Evolutionary conservation across 35 echinoderm and acorn worm species (phyloP).

Genomic region (Amphiura filiformis): DNA sequence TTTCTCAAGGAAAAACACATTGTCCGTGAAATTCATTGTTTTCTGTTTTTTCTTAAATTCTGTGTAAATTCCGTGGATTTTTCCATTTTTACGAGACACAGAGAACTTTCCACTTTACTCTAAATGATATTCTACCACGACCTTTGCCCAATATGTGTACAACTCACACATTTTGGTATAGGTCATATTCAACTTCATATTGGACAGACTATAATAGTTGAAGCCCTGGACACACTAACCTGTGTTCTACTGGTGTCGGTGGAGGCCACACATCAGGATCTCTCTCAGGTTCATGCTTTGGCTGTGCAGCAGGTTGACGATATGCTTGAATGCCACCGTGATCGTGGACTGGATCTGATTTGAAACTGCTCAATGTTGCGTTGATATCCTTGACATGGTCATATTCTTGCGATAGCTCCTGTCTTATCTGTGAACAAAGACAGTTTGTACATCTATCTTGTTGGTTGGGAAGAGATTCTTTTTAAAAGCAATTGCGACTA

Average conservation of each 20-base stretch:
- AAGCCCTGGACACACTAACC: too few species aligned
- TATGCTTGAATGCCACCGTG: constrained; percentile 13
- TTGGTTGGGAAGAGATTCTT: constrained; percentile 80
- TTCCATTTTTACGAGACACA: too few species aligned
- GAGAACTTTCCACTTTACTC: too few species aligned
- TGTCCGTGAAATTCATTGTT: too few species aligned
- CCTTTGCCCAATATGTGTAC: too few species aligned
- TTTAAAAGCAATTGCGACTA: not conserved
- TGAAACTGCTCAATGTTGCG: constrained; percentile 77
- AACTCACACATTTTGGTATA: too few species aligned
- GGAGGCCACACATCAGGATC: constrained; percentile 99
- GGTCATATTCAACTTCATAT: too few species aligned
- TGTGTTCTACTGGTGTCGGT: constrained; percentile 95
- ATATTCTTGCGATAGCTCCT: constrained; percentile 86
- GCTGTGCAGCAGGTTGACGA: constrained; percentile 22
- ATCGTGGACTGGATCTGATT: constrained; percentile 38
- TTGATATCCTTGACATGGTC: constrained; percentile 94
- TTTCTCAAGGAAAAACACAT: too few species aligned
- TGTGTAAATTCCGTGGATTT: too few species aligned
- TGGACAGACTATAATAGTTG: too few species aligned
- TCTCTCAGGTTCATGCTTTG: constrained; percentile 31
- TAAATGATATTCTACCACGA: too few species aligned
- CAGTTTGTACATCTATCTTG: constrained; percentile 36
- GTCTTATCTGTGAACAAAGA: constrained; percentile 59
- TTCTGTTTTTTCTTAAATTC: too few species aligned